These are phyloP conservation scores for Oenanthe oenanthe DNA, from an alignment of 2,113 vertebrate genomes.

Conservation along the genomic window DNA sequence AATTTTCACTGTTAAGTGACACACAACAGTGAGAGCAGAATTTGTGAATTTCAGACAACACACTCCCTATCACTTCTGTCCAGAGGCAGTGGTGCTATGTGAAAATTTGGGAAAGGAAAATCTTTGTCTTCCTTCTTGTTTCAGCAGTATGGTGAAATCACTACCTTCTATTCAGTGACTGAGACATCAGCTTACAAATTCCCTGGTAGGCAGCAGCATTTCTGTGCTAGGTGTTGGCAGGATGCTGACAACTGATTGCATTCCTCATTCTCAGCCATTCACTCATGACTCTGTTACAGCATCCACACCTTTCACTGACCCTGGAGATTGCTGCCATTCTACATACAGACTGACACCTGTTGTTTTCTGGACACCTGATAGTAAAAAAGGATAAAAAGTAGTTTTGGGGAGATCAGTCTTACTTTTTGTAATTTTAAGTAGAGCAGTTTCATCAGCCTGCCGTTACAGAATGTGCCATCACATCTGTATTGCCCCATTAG, in stretches of 20 bases:
- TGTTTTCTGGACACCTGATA: not conserved
- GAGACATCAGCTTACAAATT: not conserved
- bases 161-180: not conserved
- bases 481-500: not conserved
- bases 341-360: not conserved
- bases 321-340: not conserved
- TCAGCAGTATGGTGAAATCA: not conserved
- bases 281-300: accelerated
- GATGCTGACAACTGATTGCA: not conserved
- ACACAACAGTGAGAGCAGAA: accelerated
- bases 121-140: not conserved
- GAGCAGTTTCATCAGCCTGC: not conserved
- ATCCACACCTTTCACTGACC: not conserved
- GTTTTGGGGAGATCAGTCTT: not conserved
- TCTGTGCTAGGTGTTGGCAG: not conserved
- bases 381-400: not conserved
- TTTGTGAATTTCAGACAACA: not conserved
- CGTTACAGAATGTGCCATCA: accelerated
- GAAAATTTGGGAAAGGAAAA: not conserved
- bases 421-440: not conserved
- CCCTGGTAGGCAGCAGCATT: not conserved
- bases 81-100: accelerated
- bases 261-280: not conserved
- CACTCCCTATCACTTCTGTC: not conserved
- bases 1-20: not conserved